These are phyloP conservation scores for Trochalopteron elliotii DNA, from an alignment of 2,113 vertebrate genomes.

Conservation along the genomic window DNA sequence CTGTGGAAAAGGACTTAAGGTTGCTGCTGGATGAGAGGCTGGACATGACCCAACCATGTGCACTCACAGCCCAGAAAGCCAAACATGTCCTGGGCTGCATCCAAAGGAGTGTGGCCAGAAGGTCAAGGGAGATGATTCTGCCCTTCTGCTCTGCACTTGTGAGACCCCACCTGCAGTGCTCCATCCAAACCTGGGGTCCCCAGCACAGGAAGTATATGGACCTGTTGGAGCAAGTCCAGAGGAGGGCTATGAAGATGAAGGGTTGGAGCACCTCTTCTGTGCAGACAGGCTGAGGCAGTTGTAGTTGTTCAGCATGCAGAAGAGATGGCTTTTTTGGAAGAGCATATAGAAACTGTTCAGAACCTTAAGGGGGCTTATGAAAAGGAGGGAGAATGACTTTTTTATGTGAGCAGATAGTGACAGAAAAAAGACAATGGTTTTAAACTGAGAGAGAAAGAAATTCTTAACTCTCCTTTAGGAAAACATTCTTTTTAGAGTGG, in stretches of 20 bases:
- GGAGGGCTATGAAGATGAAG: too few relatives aligned
- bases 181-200: too few relatives aligned
- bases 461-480: background rate
- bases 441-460: background rate
- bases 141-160: accelerated
- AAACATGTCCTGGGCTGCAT: background rate
- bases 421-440: background rate
- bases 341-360: background rate
- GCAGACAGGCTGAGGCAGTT: background rate
- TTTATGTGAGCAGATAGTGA: background rate
- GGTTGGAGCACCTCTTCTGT: background rate
- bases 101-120: accelerated
- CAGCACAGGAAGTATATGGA: background rate
- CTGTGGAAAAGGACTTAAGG: background rate
- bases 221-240: background rate
- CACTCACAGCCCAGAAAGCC: accelerated
- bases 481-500: background rate
- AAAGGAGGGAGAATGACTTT: background rate
- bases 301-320: background rate
- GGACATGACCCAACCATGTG: background rate
- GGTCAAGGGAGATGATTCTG: background rate
- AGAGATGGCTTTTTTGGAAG: background rate
- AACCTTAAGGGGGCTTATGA: background rate
- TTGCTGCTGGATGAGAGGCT: background rate
- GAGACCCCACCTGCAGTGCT: background rate